Evolutionary conservation across 2,113 vertebrate species (phyloP), one percentile per base, ranked within the genome.

Genomic region (Solea senegalensis): DNA sequence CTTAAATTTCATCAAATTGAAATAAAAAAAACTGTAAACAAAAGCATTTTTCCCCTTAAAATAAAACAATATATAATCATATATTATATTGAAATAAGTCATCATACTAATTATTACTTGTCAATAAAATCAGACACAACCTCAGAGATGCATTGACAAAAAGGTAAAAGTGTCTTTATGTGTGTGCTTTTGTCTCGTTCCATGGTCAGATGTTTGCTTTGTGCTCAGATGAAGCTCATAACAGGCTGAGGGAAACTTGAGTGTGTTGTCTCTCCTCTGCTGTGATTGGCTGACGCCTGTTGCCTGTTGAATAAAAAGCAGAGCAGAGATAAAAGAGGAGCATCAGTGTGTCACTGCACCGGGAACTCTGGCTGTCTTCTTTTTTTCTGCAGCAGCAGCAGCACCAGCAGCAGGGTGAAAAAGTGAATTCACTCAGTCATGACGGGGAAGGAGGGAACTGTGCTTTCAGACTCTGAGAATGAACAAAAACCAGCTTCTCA

Each of bases 291-390:
- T 96, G 94, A 88, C 88, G 92, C 86, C 92, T 93, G 94, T 90
- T 95, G 94, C 95, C 95, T 93, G 94, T 92, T 91, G 94, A 94
- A 96, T 96, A 96, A 97, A 97, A 96, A 78, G 93, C 91, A 90
- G 91, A 91, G 84, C 93, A 91, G 93, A 54, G 69, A 55, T 21
- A 62, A 51, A 21, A 75, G 72, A 60, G 9, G 28, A 71, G 65
- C 61, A 60, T 72, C 94, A 84, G 88, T 86, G 88, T 84, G 91
- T 85, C 85, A 91, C 88, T 92, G 91, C 95, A 94, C 89, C 86
- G 86, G 95, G 94, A 93, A 95, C 92, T 87, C 3, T 11, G 83
- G 62, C 51, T 85, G 85, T 71, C 73, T 61, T 44, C 15, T 10
- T 40, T 67, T 57, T 14, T 48, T 67, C 46, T 54, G 39, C 55